Evolutionary conservation across 2,888 invertebrate species (phyloP), one percentile per base, ranked within the genome.

Genomic region (Plusia festucae): DNA sequence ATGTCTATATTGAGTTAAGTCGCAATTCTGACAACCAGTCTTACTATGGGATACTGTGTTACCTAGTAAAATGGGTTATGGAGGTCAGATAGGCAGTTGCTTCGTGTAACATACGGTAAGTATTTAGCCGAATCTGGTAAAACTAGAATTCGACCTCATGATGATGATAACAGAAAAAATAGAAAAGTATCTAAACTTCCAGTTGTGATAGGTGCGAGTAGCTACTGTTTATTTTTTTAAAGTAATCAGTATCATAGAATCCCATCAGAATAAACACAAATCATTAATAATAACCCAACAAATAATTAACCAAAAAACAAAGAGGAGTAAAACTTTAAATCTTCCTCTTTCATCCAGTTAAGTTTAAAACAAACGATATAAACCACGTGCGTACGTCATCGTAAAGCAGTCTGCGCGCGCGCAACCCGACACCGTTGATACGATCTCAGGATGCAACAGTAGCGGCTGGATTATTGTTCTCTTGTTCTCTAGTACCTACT

Each of bases 351-450:
- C 72, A 67, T 70, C 75, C 78, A 68, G 64, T 70, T 58, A 53
- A 75, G 52, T 72, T 72, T 68, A 73, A 66, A 60, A 73, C 66
- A 63, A 69, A 59, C 32, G 67, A 56, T 72, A 80, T 80, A 80
- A 78, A 74, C 61, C 64, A 65, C 27, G 61, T 24, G 76, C 53
- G 46, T 54, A 76, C 56, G 79, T 77, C 78, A 65, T 79, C 81
- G 76, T 85, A 84, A 85, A 85, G 76, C 62, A 79, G 78, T 76
- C 81, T 81, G n/a, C n/a, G n/a, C 75, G 56, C 34, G 77, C 75
- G 86, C 73, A 87, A 88, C 86, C 83, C 63, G 85, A 88, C 83
- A 85, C 88, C 71, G 55, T 34, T 65, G 87, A 87, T 88, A 82
- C 63, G 65, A 87, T 87, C 86, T 67, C 75, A 67, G 69, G 78